These are phyloP conservation scores for Cygnus atratus DNA, from an alignment of 2,113 vertebrate genomes.

Conservation along the genomic window DNA sequence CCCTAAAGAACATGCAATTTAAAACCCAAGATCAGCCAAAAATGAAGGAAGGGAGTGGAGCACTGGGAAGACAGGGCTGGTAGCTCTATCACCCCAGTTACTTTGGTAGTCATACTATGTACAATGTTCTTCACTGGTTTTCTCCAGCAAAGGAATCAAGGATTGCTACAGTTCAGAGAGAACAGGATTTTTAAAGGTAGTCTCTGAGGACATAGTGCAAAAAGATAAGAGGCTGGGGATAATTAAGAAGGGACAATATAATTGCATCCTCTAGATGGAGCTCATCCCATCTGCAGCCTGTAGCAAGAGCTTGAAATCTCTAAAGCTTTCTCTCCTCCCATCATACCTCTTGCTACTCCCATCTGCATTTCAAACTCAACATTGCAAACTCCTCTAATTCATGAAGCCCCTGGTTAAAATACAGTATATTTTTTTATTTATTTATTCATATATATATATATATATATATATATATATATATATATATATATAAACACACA, in stretches of 20 bases:
- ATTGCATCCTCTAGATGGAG: slow-evolving; percentile 23
- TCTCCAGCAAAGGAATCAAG: neutral
- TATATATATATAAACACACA: neutral
- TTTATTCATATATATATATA: no score
- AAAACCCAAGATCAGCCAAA: neutral
- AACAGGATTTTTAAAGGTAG: neutral
- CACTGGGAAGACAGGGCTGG: neutral
- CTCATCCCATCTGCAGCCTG: neutral
- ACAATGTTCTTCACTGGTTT: neutral
- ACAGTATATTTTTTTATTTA: no score
- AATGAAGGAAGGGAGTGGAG: neutral
- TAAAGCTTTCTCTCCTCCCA: neutral
- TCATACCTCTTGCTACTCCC: neutral
- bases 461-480: no score
- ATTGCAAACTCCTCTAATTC: neutral
- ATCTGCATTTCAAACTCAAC: neutral
- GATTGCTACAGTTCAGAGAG: neutral
- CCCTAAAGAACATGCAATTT: neutral
- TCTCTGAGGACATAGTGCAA: neutral
- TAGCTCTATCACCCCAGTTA: neutral
- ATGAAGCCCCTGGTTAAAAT: neutral
- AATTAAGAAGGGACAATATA: neutral
- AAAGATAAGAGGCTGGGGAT: neutral
- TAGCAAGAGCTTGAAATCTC: neutral
- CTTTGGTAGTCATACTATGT: neutral